A percentile compares a stretch with the other conserved stretches of the same genome.
Evolutionary conservation across 1,140 invertebrate genomes (phyloP).

Genomic region (Drosophila orena): DNA sequence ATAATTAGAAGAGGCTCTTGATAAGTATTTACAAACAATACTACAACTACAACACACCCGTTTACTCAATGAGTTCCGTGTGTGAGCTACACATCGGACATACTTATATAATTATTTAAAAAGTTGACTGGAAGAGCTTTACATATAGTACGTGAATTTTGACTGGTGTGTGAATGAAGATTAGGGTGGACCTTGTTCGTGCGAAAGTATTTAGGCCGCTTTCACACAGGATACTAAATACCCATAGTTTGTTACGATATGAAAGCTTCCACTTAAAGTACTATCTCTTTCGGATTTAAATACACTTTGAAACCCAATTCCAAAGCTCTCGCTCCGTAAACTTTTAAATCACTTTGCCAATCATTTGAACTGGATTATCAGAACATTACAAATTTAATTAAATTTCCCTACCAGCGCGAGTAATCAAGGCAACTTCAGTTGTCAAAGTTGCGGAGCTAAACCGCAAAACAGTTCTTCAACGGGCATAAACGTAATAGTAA

Average conservation of each 20-base stretch:
- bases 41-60: slow-evolving; percentile 3
- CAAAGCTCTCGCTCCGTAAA: neutral
- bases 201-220: neutral
- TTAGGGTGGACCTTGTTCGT: neutral
- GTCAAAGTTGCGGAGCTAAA: slow-evolving; percentile 32
- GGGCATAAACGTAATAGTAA: slow-evolving; percentile 26
- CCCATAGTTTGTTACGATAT: too few species aligned
- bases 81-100: neutral
- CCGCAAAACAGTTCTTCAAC: slow-evolving; percentile 17
- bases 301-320: neutral
- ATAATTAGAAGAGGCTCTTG: neutral
- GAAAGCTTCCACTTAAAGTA: too few species aligned
- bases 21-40: neutral
- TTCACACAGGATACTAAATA: too few species aligned
- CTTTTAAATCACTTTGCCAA: slow-evolving; percentile 1
- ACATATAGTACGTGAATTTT: neutral
- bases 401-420: slow-evolving; percentile 15
- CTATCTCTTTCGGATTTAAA: too few species aligned
- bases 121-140: slow-evolving; percentile 1
- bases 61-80: slow-evolving; percentile 3
- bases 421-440: slow-evolving; percentile 26
- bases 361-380: slow-evolving; percentile 22
- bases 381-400: slow-evolving; percentile 34
- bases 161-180: neutral
- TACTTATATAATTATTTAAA: slow-evolving; percentile 9